phyloP scores from a whole-genome alignment of 2,113 vertebrate genomes.

The Percopsis transmontana region DNA sequence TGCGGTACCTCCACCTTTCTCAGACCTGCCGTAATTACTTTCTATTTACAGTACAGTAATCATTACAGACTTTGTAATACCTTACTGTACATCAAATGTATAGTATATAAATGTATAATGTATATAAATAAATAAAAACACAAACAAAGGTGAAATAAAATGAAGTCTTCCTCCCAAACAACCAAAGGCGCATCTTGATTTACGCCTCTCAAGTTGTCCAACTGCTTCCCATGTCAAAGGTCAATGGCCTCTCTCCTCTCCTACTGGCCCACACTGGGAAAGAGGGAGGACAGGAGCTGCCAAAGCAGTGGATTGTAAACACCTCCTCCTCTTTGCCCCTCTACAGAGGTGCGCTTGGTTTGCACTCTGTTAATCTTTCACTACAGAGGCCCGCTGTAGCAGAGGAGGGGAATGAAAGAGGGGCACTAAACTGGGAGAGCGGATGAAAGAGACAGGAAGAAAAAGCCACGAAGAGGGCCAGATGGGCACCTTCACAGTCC shows the following conservation, averaged over 20 bases:
- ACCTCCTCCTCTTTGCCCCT: conserved; percentile 51
- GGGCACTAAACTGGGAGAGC: conserved; percentile 70
- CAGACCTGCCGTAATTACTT: background rate
- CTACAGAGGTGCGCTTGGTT: conserved; percentile 60
- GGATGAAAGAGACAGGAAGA: conserved; percentile 72
- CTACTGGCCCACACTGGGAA: conserved; percentile 51
- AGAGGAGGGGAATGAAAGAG: conserved; percentile 68
- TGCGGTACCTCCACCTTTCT: background rate
- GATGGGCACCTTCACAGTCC: conserved; percentile 99
- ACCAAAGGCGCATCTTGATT: conserved; percentile 45
- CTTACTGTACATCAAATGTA: no score
- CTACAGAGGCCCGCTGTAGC: conserved; percentile 54
- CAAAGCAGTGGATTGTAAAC: conserved; percentile 70
- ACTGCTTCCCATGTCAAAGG: conserved; percentile 72
- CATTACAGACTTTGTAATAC: background rate
- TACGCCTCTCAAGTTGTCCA: conserved; percentile 58
- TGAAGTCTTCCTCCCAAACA: conserved; percentile 42
- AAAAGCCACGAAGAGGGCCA: conserved; percentile 84
- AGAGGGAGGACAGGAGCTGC: conserved; percentile 49
- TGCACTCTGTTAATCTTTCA: conserved; percentile 81
- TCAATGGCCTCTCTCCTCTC: conserved; percentile 64
- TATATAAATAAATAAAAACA: background rate
- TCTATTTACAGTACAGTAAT: no score
- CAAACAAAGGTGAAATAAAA: conserved; percentile 8
- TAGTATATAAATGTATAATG: no score